Conservation (phyloP, 2,113 vertebrate genomes). For the Cyanoderma ruficeps region DNA sequence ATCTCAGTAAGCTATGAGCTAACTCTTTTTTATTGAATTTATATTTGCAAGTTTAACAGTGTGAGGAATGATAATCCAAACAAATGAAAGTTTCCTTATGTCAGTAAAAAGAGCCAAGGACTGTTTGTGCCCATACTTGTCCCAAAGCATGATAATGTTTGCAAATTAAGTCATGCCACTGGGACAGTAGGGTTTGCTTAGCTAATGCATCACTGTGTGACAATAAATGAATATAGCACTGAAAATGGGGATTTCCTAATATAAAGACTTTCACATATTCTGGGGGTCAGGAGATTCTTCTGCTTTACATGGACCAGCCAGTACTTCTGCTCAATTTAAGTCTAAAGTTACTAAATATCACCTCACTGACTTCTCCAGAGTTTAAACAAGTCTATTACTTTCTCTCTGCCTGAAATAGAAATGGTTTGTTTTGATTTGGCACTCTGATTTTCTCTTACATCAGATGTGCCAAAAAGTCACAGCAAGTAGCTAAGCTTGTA, state of each 20-base stretch:
- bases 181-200: not conserved
- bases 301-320: not conserved
- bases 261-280: not conserved
- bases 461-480: not conserved
- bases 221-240: not conserved
- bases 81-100: conserved; percentile 41
- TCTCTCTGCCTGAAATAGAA: not conserved
- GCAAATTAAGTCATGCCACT: not conserved
- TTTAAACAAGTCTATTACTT: not conserved
- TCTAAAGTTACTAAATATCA: not conserved
- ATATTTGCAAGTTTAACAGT: conserved; percentile 36
- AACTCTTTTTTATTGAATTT: conserved; percentile 25
- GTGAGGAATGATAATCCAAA: conserved; percentile 44
- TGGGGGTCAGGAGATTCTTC: not conserved
- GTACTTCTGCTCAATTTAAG: not conserved
- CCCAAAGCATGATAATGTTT: not conserved
- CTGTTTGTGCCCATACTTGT: conserved; percentile 2
- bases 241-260: not conserved
- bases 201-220: not conserved
- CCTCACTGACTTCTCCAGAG: not conserved
- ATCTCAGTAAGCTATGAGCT: conserved; percentile 19
- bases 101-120: not conserved
- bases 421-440: conserved; percentile 1
- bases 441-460: not conserved
- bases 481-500: not conserved